Conservation (phyloP, 2,113 vertebrate genomes). For the Upupa epops region DNA sequence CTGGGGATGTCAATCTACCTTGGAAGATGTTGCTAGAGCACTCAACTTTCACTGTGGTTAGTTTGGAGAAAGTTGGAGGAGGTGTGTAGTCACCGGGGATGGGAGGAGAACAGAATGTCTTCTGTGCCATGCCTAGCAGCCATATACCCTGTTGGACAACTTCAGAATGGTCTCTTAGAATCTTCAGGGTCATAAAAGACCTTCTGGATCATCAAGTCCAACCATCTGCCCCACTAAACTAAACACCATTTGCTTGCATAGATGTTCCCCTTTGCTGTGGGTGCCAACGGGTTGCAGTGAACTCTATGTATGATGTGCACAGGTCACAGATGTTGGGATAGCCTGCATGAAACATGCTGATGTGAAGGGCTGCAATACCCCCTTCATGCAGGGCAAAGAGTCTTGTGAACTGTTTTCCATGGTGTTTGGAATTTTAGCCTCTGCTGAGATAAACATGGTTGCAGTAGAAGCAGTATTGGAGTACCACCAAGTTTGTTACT, state of each 20-base stretch:
- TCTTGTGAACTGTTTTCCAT: background rate
- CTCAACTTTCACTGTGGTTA: background rate
- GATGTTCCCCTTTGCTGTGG: background rate
- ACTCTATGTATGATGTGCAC: background rate
- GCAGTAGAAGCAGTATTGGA: background rate
- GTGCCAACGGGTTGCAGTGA: background rate
- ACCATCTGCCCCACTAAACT: too few species aligned
- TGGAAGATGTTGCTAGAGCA: background rate
- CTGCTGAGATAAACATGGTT: background rate
- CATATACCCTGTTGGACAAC: too few species aligned
- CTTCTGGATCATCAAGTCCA: too few species aligned
- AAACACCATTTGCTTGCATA: background rate
- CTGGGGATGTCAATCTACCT: background rate
- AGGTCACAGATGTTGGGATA: background rate
- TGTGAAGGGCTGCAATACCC: background rate
- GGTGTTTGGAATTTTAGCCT: background rate
- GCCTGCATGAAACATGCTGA: accelerated
- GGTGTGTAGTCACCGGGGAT: accelerated
- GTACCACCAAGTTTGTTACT: background rate
- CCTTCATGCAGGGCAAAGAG: accelerated
- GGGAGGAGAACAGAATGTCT: background rate
- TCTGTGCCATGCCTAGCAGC: background rate
- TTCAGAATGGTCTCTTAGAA: background rate
- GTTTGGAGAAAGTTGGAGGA: background rate
- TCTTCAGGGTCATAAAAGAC: too few species aligned